These are phyloP conservation scores for Creontiades dilutus DNA, from an alignment of 2,888 invertebrate genomes.

Conservation along the genomic window DNA sequence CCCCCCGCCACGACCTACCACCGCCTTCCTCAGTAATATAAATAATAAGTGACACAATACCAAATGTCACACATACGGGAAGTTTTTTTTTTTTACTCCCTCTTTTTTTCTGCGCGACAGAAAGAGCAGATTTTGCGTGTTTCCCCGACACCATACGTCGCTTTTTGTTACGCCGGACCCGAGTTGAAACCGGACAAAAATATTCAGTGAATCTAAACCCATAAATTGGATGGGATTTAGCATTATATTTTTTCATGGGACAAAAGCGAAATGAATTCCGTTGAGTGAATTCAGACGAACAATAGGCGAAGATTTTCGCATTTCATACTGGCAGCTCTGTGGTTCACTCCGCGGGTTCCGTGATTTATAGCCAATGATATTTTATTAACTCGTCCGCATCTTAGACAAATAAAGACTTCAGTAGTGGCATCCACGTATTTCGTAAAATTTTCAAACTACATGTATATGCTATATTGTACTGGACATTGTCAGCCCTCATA, in stretches of 20 bases:
- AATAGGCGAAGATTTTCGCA: slow-evolving; percentile 9
- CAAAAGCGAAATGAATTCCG: neutral
- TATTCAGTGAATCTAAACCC: slow-evolving; percentile 11
- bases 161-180: neutral
- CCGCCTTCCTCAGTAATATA: slow-evolving; percentile 60
- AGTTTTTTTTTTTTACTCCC: slow-evolving; percentile 40
- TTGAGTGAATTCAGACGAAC: slow-evolving; percentile 14
- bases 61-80: slow-evolving; percentile 72
- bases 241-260: neutral
- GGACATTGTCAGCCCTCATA: too few species aligned
- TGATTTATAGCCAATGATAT: neutral
- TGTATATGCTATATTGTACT: too few species aligned
- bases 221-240: slow-evolving; percentile 32
- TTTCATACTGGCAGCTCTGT: neutral
- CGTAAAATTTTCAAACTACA: too few species aligned
- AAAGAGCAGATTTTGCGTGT: slow-evolving; percentile 32
- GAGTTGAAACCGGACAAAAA: slow-evolving; percentile 15
- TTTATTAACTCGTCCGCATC: too few species aligned
- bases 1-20: neutral
- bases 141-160: slow-evolving; percentile 20
- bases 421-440: too few species aligned
- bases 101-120: slow-evolving; percentile 19
- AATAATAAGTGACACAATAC: slow-evolving; percentile 73
- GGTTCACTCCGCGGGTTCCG: neutral
- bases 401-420: too few species aligned